Evolutionary conservation across 2,113 vertebrate species (phyloP).

Genomic region (Pongo pygmaeus): DNA sequence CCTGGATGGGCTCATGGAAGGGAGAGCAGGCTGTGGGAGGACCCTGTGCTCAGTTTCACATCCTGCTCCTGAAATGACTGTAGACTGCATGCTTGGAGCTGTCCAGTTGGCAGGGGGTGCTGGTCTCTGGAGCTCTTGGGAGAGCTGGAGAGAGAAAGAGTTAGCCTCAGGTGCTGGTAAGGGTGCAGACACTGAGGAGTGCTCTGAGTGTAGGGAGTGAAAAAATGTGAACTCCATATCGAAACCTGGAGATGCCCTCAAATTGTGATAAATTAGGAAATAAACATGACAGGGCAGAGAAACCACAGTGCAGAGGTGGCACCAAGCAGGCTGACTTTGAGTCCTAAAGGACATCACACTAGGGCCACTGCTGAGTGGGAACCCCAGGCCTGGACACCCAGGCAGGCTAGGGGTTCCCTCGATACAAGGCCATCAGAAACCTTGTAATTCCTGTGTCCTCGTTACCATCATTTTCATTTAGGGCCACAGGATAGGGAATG

Average conservation of each 20-base stretch:
- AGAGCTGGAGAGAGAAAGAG: not conserved
- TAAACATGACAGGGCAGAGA: not conserved
- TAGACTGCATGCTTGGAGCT: not conserved
- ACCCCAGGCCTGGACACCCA: not conserved
- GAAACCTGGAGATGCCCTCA: not conserved
- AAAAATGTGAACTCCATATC: not conserved
- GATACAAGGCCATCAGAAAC: not conserved
- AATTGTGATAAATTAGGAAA: not conserved
- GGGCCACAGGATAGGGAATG: not conserved
- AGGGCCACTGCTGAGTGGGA: not conserved
- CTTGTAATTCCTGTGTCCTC: too few species aligned
- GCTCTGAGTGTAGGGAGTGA: not conserved
- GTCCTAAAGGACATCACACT: not conserved
- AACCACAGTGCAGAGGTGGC: not conserved
- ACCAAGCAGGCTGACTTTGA: not conserved
- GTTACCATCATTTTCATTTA: accelerated
- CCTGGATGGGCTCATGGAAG: not conserved
- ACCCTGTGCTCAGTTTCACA: not conserved
- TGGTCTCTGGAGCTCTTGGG: not conserved
- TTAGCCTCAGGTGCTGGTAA: not conserved
- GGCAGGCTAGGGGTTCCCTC: not conserved
- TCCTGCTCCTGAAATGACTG: not conserved
- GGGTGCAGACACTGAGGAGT: too few species aligned
- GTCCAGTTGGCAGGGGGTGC: not conserved
- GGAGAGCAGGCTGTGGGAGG: not conserved